Conservation (phyloP, 2,888 invertebrate species). For the Amphipyra tragopoginis region DNA sequence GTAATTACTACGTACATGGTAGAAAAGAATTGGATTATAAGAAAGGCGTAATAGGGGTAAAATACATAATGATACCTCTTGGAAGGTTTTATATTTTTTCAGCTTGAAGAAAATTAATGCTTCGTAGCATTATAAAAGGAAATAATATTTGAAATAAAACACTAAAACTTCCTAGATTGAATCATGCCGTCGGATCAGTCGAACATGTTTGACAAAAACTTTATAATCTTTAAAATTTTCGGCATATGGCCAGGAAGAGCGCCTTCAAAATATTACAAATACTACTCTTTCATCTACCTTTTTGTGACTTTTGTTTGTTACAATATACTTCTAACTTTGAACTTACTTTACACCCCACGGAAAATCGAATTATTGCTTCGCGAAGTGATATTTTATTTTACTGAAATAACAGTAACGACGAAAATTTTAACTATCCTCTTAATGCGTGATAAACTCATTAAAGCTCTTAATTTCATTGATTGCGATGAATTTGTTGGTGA, state of each 20-base stretch:
- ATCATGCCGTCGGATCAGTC: slow-evolving; percentile 62
- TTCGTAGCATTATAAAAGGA: slow-evolving; percentile 47
- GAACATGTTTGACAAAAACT: slow-evolving; percentile 70
- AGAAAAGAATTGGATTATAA: slow-evolving; percentile 54
- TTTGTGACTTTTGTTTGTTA: slow-evolving; percentile 67
- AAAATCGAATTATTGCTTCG: slow-evolving; percentile 74
- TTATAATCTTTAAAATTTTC: slow-evolving; percentile 70
- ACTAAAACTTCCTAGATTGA: neutral
- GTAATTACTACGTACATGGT: slow-evolving; percentile 57
- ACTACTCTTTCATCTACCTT: slow-evolving; percentile 70
- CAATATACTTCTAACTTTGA: slow-evolving; percentile 73
- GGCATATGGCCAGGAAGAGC: slow-evolving; percentile 74
- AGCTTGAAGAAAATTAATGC: slow-evolving; percentile 55
- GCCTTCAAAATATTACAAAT: slow-evolving; percentile 69
- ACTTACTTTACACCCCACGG: slow-evolving; percentile 73
- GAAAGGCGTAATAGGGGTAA: slow-evolving; percentile 61
- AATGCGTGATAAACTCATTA: slow-evolving; percentile 69
- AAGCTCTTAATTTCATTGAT: slow-evolving; percentile 73
- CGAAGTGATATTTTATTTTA: slow-evolving; percentile 78
- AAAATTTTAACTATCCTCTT: slow-evolving; percentile 75
- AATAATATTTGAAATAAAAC: slow-evolving; percentile 15
- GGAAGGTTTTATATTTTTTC: slow-evolving; percentile 33
- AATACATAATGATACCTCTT: slow-evolving; percentile 64
- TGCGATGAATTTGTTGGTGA: slow-evolving; percentile 69
- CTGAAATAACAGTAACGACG: slow-evolving; percentile 69